Base-by-base conservation (phyloP, 2,113 vertebrate species). In the Gobiocypris rarus region DNA sequence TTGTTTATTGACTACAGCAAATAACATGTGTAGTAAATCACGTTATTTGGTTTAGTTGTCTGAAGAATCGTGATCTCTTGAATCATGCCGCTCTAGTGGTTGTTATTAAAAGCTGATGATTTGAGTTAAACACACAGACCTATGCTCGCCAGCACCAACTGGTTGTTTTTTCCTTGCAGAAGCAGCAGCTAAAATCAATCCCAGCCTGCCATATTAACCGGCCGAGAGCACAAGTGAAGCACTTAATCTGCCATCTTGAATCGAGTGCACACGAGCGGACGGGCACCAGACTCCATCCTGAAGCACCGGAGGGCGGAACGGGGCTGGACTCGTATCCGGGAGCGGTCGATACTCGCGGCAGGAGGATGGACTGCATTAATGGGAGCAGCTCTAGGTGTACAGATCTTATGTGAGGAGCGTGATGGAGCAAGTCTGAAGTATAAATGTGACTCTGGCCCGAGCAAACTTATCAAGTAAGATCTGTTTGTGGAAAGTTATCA, bases 221-320 rank as follows among this genome's bases (percentile, higher is more conserved):
- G 86, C 91, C 91, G 90, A 48, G 48, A 91, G 91, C 91, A 90
- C 87, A 83, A 87, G 87, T 90, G 91, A 93, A 91, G 90, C 93
- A 93, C 93, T 95, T 95, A 93, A 94, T 89, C 92, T 94, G 94
- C 94, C 93, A 93, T 90, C 89, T 92, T 86, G 85, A 88, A 94
- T 94, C 89, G 86, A 89, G 89, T 87, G 83, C 88, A 89, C 77
- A 89, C 87, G 75, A 83, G 89, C 81, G 89, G 90, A 92, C 89
- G 82, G 87, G 77, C 88, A 86, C 65, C 81, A 69, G 81, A 82
- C 79, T 87, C 83, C 28, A 17, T 31, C 28, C 28, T 67, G 63
- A 19, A 67, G 73, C 86, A 86, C 74, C 76, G 48, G 73, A 84
- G 81, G 81, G 82, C 3, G 11, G 34, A 73, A 86, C 7, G 17